These are phyloP conservation scores for Sycophila texana DNA, from an alignment of 2,888 invertebrate genomes.

Conservation along the genomic window DNA sequence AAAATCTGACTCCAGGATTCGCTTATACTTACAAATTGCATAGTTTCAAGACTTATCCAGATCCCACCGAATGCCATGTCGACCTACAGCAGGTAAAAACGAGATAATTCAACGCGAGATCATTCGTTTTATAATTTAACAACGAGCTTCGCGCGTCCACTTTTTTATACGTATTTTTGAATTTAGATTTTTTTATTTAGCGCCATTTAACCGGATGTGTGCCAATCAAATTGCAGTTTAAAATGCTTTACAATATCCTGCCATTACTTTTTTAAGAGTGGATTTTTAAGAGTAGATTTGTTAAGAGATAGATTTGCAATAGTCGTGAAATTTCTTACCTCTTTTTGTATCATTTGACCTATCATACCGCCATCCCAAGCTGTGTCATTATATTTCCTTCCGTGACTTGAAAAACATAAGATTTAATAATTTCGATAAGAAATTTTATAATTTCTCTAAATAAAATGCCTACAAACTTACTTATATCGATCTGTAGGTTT, in stretches of 20 bases:
- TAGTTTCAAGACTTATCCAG: slow-evolving; percentile 64
- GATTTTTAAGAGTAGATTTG: no score
- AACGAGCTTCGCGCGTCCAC: no score
- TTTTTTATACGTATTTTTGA: no score
- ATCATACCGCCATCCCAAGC: slow-evolving; percentile 68
- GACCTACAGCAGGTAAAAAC: slow-evolving; percentile 57
- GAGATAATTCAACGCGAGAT: no score
- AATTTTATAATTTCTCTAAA: neutral
- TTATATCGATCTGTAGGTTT: slow-evolving; percentile 61
- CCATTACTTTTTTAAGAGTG: no score
- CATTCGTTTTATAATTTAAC: no score
- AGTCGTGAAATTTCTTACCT: slow-evolving; percentile 56
- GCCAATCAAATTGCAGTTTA: no score
- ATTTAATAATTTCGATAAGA: no score
- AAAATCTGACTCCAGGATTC: slow-evolving; percentile 65
- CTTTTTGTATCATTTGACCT: slow-evolving; percentile 60
- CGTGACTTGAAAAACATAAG: slow-evolving; percentile 60
- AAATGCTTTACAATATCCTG: no score
- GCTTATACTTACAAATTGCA: slow-evolving; percentile 62
- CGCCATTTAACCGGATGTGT: no score
- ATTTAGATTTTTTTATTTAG: no score
- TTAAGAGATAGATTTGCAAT: no score
- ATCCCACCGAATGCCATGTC: slow-evolving; percentile 69
- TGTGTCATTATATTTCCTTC: slow-evolving; percentile 62
- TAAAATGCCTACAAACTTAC: slow-evolving; percentile 54